Conservation (phyloP, 2,888 invertebrate genomes). For the Gymnoscelis rufifasciata region DNA sequence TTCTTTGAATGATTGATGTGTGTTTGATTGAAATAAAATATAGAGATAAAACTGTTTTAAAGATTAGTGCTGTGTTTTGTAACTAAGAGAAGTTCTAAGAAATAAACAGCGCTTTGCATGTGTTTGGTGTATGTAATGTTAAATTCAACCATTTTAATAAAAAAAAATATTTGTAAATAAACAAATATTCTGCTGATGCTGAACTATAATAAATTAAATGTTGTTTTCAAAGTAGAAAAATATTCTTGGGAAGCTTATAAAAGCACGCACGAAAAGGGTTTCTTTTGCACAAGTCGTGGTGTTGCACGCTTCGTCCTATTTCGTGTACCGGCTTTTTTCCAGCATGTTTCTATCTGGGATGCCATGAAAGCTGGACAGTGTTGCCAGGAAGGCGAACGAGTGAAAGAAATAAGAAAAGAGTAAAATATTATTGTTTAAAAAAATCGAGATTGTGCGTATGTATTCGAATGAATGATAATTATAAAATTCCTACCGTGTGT, state of each 20-base stretch:
- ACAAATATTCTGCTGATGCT: not conserved
- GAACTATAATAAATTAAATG: not conserved
- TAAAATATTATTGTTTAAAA: not conserved
- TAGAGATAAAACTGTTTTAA: no score
- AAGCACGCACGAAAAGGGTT: slow-evolving; percentile 44
- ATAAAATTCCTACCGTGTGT: not conserved
- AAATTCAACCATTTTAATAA: not conserved
- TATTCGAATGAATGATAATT: slow-evolving; percentile 6
- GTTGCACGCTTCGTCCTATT: slow-evolving; percentile 66
- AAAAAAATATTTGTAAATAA: not conserved
- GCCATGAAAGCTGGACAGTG: slow-evolving; percentile 54
- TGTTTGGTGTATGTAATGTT: slow-evolving; percentile 13
- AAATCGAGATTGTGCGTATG: not conserved
- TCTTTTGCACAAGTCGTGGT: slow-evolving; percentile 52
- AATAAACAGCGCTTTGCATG: slow-evolving; percentile 27
- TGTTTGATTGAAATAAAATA: slow-evolving; percentile 46
- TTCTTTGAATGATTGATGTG: slow-evolving; percentile 59
- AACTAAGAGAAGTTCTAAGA: slow-evolving; percentile 35
- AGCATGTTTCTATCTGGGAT: slow-evolving; percentile 59
- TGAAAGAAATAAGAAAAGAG: slow-evolving; percentile 6
- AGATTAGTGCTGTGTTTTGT: slow-evolving; percentile 32
- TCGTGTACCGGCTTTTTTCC: slow-evolving; percentile 43
- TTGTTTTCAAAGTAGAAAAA: not conserved
- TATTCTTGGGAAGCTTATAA: slow-evolving; percentile 24
- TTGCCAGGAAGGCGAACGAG: slow-evolving; percentile 28